Evolutionary conservation across 2,888 invertebrate genomes (phyloP), one percentile per base, ranked within the genome.

Genomic region (Stenchaetothrips biformis): DNA sequence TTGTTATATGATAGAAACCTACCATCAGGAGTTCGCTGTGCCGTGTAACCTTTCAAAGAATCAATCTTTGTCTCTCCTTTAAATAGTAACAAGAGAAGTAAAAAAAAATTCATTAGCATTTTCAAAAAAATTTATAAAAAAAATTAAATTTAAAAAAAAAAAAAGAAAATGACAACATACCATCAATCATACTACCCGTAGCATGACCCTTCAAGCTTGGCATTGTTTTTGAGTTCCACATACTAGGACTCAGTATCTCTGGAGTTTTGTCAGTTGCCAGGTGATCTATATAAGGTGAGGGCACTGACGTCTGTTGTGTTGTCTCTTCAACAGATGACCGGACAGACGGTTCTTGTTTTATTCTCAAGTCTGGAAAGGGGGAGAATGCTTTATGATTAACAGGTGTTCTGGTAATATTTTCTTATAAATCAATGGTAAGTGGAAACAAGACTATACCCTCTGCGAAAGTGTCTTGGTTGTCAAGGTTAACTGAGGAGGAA

Each of bases 341-440:
- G 53, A 85, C 82, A 78, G 85, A 84, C 78, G 88, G 87, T 86
- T 92, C 92, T 87, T 89, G 91, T 86, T 94, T 94, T 85, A 94
- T 92, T 85, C 94, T 91, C 87, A 94, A 89, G 89, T 94, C 94
- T 92, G 89, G 83, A 88, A 89, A 79, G 13, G 8, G 25, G 7
- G 9, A 74, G 37, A 37, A 37, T 37, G 37, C 37, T 37, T 37
- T 4, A 37, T 37, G 37, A 37, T 37, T 2, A 37, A 37, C 37
- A 37, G 37, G 1, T 37, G 37, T 37, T 37, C 37, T 37, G 37
- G 37, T 37, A 37, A 37, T 37, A 37, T 37, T 37, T 37, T 37
- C 1, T 37, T 2, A 37, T 2, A 53, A 25, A 8, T 80, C 80
- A 80, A 80, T 78, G 78, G 78, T 83, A 82, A 27, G 77, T 1